Evolutionary conservation across 2,888 invertebrate genomes (phyloP).

Genomic region (Tenthredo mesomela): DNA sequence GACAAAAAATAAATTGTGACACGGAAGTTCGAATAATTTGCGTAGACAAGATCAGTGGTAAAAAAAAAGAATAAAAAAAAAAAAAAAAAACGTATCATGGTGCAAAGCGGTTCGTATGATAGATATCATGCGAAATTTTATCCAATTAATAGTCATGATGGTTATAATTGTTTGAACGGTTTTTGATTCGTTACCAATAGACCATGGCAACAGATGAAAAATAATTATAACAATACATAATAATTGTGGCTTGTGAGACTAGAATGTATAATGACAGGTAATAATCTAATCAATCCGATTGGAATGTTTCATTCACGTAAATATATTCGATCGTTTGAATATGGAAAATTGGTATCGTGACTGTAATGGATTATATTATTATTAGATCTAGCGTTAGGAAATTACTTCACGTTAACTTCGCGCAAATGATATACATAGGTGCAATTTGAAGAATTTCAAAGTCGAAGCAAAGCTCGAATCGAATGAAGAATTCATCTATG

Average conservation of each 20-base stretch:
- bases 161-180: not conserved
- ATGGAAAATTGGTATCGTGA: conserved; percentile 14
- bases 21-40: not conserved
- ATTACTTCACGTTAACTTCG: not conserved
- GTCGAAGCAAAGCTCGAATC: not conserved
- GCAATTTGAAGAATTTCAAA: not conserved
- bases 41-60: not conserved
- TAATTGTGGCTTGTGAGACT: not conserved
- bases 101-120: not conserved
- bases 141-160: not conserved
- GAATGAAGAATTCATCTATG: not conserved
- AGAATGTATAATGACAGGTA: not conserved
- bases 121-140: not conserved
- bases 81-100: not conserved
- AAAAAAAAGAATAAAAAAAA: too few species aligned
- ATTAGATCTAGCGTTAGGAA: not conserved
- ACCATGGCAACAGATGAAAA: not conserved
- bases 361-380: not conserved
- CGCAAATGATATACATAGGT: not conserved
- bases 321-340: not conserved
- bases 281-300: not conserved
- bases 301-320: conserved; percentile 33
- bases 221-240: not conserved
- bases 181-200: not conserved
- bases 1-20: not conserved